Evolutionary conservation across 1,140 invertebrate species (phyloP).

Genomic region (Akabosia matsudoensis): DNA sequence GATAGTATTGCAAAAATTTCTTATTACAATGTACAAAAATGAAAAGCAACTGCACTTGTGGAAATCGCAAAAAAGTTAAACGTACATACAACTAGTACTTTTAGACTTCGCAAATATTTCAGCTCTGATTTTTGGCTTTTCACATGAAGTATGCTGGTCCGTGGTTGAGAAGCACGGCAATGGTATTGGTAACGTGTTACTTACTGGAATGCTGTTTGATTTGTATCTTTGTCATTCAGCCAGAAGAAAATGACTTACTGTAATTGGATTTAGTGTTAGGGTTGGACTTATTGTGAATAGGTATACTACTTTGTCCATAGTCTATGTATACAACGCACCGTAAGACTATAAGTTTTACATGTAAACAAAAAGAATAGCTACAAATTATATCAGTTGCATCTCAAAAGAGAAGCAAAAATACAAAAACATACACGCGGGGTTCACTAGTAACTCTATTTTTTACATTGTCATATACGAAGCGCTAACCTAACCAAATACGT

Average conservation of each 20-base stretch:
- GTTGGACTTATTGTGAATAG: neutral
- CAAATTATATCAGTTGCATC: too few species aligned
- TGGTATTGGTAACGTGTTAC: neutral
- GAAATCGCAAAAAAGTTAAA: too few species aligned
- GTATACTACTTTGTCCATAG: neutral
- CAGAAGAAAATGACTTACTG: neutral
- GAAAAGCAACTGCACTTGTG: neutral
- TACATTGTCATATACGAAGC: too few species aligned
- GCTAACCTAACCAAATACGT: neutral
- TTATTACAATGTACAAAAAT: neutral
- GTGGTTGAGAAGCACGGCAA: neutral
- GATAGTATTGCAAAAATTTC: neutral
- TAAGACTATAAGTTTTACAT: too few species aligned
- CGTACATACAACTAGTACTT: too few species aligned
- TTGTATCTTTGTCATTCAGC: neutral
- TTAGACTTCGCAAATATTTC: too few species aligned
- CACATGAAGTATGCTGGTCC: neutral
- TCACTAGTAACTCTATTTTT: neutral
- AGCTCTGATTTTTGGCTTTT: neutral
- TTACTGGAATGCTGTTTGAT: neutral
- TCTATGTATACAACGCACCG: too few species aligned
- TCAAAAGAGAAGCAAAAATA: too few species aligned
- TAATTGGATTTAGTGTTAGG: conserved; percentile 9
- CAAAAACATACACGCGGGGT: too few species aligned
- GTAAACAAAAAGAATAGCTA: too few species aligned